These are phyloP conservation scores for Ceratitis capitata DNA, from an alignment of 1,140 invertebrate species.

Conservation along the genomic window DNA sequence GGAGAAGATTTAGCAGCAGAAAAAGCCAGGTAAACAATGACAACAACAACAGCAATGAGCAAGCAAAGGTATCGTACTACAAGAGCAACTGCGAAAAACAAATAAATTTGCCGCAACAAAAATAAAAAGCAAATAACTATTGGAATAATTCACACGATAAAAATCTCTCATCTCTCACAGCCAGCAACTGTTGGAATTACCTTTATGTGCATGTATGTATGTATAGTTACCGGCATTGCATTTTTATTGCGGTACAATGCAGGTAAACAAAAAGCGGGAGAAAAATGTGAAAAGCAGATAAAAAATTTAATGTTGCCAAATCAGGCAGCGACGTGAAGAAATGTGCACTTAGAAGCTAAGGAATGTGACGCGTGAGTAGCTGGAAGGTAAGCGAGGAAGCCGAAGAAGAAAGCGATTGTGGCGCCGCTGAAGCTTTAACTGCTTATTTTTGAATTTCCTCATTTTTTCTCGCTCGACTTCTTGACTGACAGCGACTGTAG, in stretches of 20 bases:
- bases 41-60: background rate
- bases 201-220: background rate
- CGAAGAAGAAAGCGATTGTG: background rate
- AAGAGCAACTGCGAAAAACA: background rate
- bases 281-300: background rate
- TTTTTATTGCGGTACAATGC: conserved; percentile 17
- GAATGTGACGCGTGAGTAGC: background rate
- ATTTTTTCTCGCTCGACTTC: background rate
- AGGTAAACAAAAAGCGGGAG: background rate
- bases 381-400: background rate
- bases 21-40: background rate
- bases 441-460: background rate
- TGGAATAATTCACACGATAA: conserved; percentile 29
- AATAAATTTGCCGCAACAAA: background rate
- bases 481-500: background rate
- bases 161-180: conserved; percentile 27
- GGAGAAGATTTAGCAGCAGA: background rate
- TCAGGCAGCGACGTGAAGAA: conserved; percentile 4
- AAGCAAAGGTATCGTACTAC: background rate
- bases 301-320: conserved; percentile 4
- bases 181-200: conserved; percentile 25
- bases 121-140: conserved; percentile 21
- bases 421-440: background rate
- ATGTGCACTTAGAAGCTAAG: background rate
- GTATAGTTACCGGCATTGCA: background rate